Base-by-base conservation (phyloP, 2,113 vertebrate genomes). In the Nansenia antarctica region DNA sequence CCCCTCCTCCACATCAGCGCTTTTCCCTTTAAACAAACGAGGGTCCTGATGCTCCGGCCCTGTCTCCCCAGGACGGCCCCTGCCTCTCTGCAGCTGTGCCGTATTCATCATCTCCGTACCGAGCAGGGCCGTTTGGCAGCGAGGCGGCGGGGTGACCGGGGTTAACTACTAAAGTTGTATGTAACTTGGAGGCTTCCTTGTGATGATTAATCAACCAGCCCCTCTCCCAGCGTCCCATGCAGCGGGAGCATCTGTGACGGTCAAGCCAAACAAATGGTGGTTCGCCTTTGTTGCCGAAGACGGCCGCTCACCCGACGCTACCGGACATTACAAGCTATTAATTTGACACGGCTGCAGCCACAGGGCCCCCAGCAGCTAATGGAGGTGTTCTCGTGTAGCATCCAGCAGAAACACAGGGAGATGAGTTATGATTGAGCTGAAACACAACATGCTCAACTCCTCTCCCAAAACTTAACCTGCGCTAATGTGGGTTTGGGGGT, bases 101-200 rank as follows among this genome's bases (percentile, higher is more conserved):
- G 66, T 89, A 97, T 96, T 94, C 90, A 96, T 96, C 95, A 95
- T 93, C 92, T 73, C 84, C 70, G 88, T 86, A 87, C 92, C 88
- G 88, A 88, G 91, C 93, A 91, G 85, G 90, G 92, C 93, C 92
- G 87, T 93, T 95, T 91, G 94, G 94, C 93, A 91, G 90, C 92
- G 86, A 85, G 92, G 92, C 92, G 88, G 86, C 89, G 81, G 93
- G 95, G 95, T 96, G 92, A 90, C 53, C n/a, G 81, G 90, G 95
- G 95, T 96, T 98, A 98, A 97, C 94, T 98, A 93, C 94, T 92
- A 59, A 95, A 97, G 93, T 94, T 94, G 93, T 94, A 87, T 92
- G 89, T 93, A 96, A 96, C 92, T 95, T 90, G 92, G 93, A 94
- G 92, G 88, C 84, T 92, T 85, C 84, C 87, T 83, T 79, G 63